Evolutionary conservation across 1,140 invertebrate species (phyloP), one percentile per base, ranked within the genome.

Genomic region (Drosophila lacertosa): DNA sequence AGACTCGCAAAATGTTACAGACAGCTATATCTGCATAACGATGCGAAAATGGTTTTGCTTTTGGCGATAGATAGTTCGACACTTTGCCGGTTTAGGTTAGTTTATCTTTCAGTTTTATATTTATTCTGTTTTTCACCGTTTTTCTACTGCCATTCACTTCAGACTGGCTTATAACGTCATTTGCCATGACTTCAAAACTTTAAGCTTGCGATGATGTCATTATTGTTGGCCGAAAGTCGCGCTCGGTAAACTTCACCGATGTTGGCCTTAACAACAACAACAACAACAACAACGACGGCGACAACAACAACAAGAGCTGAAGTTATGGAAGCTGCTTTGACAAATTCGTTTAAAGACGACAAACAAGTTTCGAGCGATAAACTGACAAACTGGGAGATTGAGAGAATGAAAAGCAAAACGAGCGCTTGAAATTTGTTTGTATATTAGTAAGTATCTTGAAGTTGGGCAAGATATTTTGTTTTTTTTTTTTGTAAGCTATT

Each of bases 181-280:
- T 86, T 88, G 82, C 82, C 82, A 81, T 86, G 77, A 81, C 69
- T 84, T 77, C 64, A 55, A 55, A 84, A 81, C 73, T 84, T 81
- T 86, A 74, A 86, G 81, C 81, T 81, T 54, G 69, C 74, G 81
- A 86, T 86, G 81, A 84, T 86, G 81, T 86, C 77, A 84, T 84
- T 80, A 77, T 73, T 81, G 77, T 77, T 86, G 66, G 48, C 29
- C 58, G 26, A 69, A 63, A 69, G 59, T 54, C 59, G 66, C 54
- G 58, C 20, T 45, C 57, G 73, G 68, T 74, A 77, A 84, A 84
- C 81, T 80, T 86, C 64, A 67, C 32, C 33, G 40, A 47, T 60
- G 63, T 47, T 40, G 71, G 57, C 72, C 37, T 74, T 59, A 69
- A 20, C 26, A 44, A 4, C 40, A 40, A 33, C 24, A 22, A 68